Percentiles rank a stretch among this genome's conserved stretches.
Conservation (phyloP, 1,140 invertebrate genomes). For the Fopius arisanus region DNA sequence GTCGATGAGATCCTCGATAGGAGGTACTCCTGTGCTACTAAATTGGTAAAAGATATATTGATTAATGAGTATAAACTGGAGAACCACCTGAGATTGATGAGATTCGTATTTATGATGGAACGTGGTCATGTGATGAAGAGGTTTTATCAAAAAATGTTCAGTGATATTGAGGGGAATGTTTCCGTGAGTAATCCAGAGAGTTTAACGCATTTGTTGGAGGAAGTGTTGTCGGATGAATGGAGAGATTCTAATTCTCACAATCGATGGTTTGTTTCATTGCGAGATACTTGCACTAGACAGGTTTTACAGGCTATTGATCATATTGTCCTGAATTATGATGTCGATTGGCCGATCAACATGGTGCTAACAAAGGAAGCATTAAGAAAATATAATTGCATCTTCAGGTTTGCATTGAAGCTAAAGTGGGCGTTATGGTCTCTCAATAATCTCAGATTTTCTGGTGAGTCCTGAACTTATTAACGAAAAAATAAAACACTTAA, state of each 20-base stretch:
- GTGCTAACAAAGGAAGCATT: slow-evolving; percentile 66
- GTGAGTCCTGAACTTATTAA: slow-evolving; percentile 45
- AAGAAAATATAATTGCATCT: slow-evolving; percentile 69
- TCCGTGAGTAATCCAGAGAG: slow-evolving; percentile 57
- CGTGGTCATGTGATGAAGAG: slow-evolving; percentile 70
- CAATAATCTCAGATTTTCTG: slow-evolving; percentile 67
- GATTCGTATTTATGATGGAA: slow-evolving; percentile 71
- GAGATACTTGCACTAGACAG: slow-evolving; percentile 45
- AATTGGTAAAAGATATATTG: slow-evolving; percentile 65
- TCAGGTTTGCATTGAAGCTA: slow-evolving; percentile 70
- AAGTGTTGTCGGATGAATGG: slow-evolving; percentile 65
- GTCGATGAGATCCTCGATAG: slow-evolving; percentile 59
- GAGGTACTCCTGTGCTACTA: slow-evolving; percentile 62
- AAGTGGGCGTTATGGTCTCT: slow-evolving; percentile 72
- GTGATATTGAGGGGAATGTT: slow-evolving; percentile 65
- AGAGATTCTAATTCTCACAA: slow-evolving; percentile 55
- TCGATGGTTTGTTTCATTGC: slow-evolving; percentile 55
- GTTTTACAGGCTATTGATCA: slow-evolving; percentile 65
- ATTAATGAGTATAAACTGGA: slow-evolving; percentile 64
- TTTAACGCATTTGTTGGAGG: slow-evolving; percentile 65
- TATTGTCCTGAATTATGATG: slow-evolving; percentile 64
- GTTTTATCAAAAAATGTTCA: slow-evolving; percentile 68
- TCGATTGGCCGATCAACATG: slow-evolving; percentile 67
- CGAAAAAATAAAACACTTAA: too few relatives aligned
- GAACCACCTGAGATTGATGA: slow-evolving; percentile 63